Conservation (phyloP, 92 coral and sea anemone genomes). For the Heliopora coerulea region DNA sequence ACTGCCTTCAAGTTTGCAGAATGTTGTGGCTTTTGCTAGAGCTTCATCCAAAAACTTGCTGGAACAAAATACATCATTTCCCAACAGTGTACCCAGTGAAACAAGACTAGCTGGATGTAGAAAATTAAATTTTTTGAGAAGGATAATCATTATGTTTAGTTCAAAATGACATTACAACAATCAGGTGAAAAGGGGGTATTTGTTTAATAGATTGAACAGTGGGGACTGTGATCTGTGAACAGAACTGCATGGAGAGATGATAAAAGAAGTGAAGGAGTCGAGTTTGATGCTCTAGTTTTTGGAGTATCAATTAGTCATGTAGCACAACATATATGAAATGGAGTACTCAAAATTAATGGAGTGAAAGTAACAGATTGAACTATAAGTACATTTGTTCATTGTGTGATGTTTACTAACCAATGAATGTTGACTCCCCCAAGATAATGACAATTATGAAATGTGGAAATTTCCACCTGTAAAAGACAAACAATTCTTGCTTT, state of each 20-base stretch:
- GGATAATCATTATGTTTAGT: not conserved
- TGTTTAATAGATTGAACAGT: no score
- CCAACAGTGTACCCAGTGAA: slow-evolving; percentile 43
- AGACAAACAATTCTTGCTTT: not conserved
- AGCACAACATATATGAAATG: no score
- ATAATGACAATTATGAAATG: slow-evolving; percentile 37
- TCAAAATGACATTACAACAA: not conserved
- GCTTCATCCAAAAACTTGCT: slow-evolving; percentile 36
- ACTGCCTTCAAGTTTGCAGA: slow-evolving; percentile 77
- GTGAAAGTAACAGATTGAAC: no score
- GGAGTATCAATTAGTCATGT: no score
- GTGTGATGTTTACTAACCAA: slow-evolving; percentile 16
- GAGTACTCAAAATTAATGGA: no score
- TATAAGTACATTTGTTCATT: no score
- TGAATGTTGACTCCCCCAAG: slow-evolving; percentile 21
- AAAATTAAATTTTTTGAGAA: no score
- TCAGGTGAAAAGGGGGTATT: no score
- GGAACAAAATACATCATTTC: slow-evolving; percentile 63
- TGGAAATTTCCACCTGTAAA: slow-evolving; percentile 39
- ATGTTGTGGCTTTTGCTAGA: slow-evolving; percentile 59
- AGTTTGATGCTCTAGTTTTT: no score
- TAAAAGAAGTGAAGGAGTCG: no score
- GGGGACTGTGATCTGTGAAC: no score
- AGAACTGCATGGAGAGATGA: no score
- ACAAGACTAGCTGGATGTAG: slow-evolving; percentile 1